These are phyloP conservation scores for Eclectus roratus DNA, from an alignment of 2,113 vertebrate species.

Conservation along the genomic window DNA sequence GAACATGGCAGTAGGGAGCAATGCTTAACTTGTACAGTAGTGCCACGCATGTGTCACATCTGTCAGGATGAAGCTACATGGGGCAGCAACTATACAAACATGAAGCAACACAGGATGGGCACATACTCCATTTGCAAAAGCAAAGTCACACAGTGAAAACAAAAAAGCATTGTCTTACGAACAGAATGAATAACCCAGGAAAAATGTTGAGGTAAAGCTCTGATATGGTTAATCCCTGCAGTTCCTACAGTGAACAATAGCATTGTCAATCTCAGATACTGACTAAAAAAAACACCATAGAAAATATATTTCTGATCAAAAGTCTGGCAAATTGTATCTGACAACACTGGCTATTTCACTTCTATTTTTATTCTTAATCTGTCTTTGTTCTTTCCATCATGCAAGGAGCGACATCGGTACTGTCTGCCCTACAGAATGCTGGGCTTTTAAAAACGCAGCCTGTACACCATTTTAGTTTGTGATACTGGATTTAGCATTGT, in stretches of 20 bases:
- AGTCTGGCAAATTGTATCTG: constrained; percentile 38
- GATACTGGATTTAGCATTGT: background rate
- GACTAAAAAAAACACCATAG: background rate
- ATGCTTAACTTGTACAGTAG: background rate
- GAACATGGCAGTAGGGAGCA: rapidly evolving
- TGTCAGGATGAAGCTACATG: background rate
- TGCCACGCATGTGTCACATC: rapidly evolving
- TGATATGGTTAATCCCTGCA: background rate
- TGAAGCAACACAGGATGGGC: background rate
- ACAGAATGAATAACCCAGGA: background rate
- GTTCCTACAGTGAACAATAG: background rate
- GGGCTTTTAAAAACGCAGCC: background rate
- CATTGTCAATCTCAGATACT: background rate
- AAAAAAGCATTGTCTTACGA: background rate
- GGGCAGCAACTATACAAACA: background rate
- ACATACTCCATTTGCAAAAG: background rate
- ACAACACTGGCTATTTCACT: constrained; percentile 20
- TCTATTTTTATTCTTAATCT: constrained; percentile 27
- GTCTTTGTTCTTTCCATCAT: background rate
- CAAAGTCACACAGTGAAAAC: background rate
- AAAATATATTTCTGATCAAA: constrained; percentile 35
- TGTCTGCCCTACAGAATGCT: background rate
- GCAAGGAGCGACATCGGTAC: background rate
- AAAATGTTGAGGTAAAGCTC: background rate
- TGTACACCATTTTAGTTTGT: background rate